Evolutionary conservation across 2,797 vertebrate genomes (phyloP).

Genomic region (Smutsia temminckii): DNA sequence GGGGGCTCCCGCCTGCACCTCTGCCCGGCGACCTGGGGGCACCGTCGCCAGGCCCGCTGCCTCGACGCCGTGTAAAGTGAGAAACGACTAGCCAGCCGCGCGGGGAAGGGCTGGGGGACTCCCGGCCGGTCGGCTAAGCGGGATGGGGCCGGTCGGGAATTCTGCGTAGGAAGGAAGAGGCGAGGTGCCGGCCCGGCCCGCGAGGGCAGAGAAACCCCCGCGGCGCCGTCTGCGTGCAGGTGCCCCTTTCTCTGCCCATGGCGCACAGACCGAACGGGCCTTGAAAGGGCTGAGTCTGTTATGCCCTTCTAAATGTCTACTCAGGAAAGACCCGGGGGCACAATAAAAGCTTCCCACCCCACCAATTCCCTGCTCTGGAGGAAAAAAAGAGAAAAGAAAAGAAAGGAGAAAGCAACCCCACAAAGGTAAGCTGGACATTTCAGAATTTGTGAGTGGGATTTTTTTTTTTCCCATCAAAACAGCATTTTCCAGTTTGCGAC

Average conservation of each 20-base stretch:
- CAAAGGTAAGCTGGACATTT: not conserved
- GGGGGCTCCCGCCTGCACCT: not conserved
- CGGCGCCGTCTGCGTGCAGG: not conserved
- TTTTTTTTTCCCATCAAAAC: not conserved
- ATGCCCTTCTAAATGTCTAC: constrained; percentile 39
- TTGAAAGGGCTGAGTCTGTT: constrained; percentile 15
- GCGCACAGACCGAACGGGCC: not conserved
- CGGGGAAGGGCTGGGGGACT: not conserved
- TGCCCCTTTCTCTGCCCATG: not conserved
- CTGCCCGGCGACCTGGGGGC: not conserved
- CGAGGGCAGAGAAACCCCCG: not conserved
- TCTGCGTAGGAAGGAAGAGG: not conserved
- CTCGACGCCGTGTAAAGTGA: not conserved
- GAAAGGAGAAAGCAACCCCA: not conserved
- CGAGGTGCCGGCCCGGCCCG: not conserved
- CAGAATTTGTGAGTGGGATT: not conserved
- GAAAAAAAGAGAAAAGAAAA: not conserved
- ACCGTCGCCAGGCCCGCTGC: not conserved
- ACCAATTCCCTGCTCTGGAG: constrained; percentile 4
- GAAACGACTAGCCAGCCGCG: not conserved
- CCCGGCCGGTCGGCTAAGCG: not conserved
- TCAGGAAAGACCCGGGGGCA: constrained; percentile 25
- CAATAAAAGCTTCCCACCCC: constrained; percentile 39
- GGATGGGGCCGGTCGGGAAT: not conserved
- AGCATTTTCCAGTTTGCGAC: constrained; percentile 36